These are phyloP conservation scores for Glareola pratincola DNA, from an alignment of 2,113 vertebrate species.

Conservation along the genomic window DNA sequence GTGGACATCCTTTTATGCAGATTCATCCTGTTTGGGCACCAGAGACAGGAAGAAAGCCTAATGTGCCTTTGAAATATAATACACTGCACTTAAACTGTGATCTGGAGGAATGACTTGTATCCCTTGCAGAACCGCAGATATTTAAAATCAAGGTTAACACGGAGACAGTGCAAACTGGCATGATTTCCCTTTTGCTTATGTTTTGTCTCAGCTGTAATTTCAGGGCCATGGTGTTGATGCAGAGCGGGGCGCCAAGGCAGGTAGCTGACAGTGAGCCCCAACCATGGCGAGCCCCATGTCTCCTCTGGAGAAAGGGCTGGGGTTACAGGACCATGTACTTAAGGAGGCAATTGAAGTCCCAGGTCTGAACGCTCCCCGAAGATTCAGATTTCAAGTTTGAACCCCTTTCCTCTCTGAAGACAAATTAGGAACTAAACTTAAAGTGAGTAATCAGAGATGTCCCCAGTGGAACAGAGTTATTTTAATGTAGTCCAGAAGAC, in stretches of 20 bases:
- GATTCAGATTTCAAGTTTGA: neutral
- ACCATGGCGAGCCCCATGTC: rapidly evolving
- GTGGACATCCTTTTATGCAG: neutral
- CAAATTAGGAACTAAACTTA: neutral
- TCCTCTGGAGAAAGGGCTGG: neutral
- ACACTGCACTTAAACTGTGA: neutral
- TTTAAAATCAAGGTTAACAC: neutral
- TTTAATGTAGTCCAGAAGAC: slow-evolving; percentile 15
- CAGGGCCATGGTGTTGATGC: rapidly evolving
- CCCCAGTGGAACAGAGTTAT: neutral
- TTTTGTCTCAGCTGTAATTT: neutral
- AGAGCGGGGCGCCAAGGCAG: neutral
- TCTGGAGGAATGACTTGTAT: neutral
- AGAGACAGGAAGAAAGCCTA: neutral
- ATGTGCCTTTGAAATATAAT: slow-evolving; percentile 16
- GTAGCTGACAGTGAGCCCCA: neutral
- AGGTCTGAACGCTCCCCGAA: neutral
- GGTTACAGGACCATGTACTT: neutral
- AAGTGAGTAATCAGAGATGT: neutral
- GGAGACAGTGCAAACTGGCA: neutral
- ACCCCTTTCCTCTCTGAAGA: neutral
- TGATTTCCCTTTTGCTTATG: neutral
- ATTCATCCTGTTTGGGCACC: neutral
- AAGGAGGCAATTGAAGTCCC: neutral
- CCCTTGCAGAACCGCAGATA: neutral